Conservation (phyloP, 2,888 invertebrate species). For the Chloroclysta siterata region DNA sequence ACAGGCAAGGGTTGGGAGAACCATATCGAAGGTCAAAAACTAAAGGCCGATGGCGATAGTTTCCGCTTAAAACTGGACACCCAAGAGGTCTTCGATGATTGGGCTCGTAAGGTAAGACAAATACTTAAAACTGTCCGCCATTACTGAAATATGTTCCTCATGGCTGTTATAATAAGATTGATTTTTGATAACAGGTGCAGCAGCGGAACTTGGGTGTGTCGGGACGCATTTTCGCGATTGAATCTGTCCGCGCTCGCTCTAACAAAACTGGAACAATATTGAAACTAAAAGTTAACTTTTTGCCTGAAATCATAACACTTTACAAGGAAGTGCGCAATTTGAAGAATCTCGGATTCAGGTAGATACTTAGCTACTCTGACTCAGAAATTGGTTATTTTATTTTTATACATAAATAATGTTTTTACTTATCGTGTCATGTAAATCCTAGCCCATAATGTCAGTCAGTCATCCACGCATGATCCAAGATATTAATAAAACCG, state of each 20-base stretch:
- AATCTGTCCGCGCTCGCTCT: constrained; percentile 90
- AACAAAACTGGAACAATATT: constrained; percentile 93
- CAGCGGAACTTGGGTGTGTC: constrained; percentile 97
- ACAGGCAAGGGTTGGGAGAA: constrained; percentile 98
- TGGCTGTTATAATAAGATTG: constrained; percentile 11
- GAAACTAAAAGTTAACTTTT: constrained; percentile 96
- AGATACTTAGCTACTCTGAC: constrained; percentile 24
- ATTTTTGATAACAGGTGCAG: constrained; percentile 85
- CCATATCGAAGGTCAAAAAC: constrained; percentile 98
- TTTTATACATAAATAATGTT: no score
- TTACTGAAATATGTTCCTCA: constrained; percentile 9
- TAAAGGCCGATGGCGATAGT: constrained; percentile 99
- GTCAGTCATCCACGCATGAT: no score
- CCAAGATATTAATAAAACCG: no score
- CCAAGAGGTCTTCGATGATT: constrained; percentile 98
- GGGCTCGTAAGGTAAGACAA: constrained; percentile 91
- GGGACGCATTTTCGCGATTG: constrained; percentile 97
- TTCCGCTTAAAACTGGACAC: constrained; percentile 98
- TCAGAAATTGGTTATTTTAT: background rate
- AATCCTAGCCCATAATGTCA: no score
- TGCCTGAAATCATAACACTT: constrained; percentile 98
- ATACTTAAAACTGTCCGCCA: background rate
- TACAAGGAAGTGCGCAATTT: constrained; percentile 99
- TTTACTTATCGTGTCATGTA: no score
- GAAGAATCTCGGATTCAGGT: constrained; percentile 96